Conservation (phyloP, 2,113 vertebrate species). For the Hemiscyllium ocellatum region DNA sequence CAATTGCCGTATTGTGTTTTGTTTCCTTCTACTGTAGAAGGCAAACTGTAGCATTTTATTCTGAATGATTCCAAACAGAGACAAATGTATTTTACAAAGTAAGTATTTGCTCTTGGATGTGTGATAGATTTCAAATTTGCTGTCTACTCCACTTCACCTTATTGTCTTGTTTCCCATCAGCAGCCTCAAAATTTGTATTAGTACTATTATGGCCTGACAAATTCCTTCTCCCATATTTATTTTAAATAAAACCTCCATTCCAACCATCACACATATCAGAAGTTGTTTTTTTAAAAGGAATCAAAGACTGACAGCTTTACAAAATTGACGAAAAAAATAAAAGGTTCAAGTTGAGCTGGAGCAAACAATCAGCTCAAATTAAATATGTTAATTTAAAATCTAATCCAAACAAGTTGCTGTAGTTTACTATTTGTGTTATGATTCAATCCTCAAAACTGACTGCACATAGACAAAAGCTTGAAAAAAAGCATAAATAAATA, state of each 20-base stretch:
- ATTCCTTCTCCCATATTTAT: neutral
- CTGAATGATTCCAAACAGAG: neutral
- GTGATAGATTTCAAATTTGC: neutral
- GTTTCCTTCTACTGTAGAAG: neutral
- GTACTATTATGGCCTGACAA: neutral
- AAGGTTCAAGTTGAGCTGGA: neutral
- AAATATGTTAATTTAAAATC: constrained; percentile 25
- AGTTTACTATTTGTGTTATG: neutral
- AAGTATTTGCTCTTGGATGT: neutral
- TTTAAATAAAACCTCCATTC: neutral
- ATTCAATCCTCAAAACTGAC: neutral
- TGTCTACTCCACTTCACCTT: neutral
- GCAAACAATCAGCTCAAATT: neutral
- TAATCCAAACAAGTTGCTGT: constrained; percentile 15
- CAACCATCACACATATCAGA: neutral
- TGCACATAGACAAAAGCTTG: neutral
- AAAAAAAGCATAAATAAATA: constrained; percentile 33
- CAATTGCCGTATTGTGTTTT: neutral
- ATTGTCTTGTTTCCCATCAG: neutral
- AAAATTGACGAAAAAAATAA: neutral
- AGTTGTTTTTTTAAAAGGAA: neutral
- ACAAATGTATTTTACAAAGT: neutral
- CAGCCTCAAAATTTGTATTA: neutral
- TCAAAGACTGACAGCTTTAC: neutral
- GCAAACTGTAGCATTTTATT: neutral